Evolutionary conservation across 2,888 invertebrate species (phyloP), one percentile per base, ranked within the genome.

Genomic region (Drosophila pseudotalamancana): DNA sequence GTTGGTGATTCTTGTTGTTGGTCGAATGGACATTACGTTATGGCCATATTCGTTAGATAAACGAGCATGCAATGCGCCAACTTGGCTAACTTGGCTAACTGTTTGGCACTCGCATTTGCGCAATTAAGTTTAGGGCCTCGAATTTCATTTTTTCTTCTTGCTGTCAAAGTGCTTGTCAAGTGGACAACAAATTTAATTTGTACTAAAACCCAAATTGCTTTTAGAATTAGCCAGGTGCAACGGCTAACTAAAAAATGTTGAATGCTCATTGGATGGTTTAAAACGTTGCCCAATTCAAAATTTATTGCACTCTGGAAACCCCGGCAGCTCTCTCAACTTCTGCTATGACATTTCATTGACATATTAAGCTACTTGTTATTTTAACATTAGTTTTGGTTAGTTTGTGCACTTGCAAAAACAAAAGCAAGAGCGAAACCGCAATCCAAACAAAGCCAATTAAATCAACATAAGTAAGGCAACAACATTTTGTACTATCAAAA

Each of bases 51-150:
- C 54, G 45, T 62, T 56, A 71, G 68, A 68, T 71, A 71, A 68
- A 71, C 72, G 68, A 71, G 68, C 70, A 46, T 55, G 72, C 56
- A 64, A 55, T 71, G 72, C 72, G 67, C 67, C 72, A 68, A 71
- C 45, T 71, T 63, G 31, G 67, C 67, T 65, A 68, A 71, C 45
- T 71, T 63, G 31, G 29, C 54, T 27, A 54, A 69, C 49, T 60
- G 27, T 42, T 61, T 69, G 45, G 23, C 61, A 45, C 45, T 37
- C 31, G 32, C 69, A 34, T 40, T 25, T 43, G 49, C 11, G 34
- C 31, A 14, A 60, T 60, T 60, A 27, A 27, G 34, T 60, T 59
- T 27, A 35, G 14, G 39, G 21, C 29, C 16, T 9, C 11, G 40
- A 16, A 40, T 40, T 9, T 1, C 18, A 2, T 4, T 6, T 12